A percentile compares a stretch with the other conserved stretches of the same genome.
These are phyloP conservation scores for Netelia inedita DNA, from an alignment of 2,888 invertebrate species.

Conservation along the genomic window DNA sequence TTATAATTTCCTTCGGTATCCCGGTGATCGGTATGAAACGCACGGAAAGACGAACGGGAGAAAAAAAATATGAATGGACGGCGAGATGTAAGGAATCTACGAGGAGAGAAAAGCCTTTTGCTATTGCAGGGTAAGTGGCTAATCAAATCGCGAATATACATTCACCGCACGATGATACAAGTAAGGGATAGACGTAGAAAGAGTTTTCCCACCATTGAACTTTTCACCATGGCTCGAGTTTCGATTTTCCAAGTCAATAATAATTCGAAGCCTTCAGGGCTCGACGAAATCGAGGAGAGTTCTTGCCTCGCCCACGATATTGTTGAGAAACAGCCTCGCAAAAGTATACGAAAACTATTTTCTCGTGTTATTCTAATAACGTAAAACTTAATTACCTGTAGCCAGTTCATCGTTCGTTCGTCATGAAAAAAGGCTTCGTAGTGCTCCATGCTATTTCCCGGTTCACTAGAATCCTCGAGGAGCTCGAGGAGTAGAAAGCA, in stretches of 20 bases:
- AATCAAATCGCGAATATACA: conserved; percentile 64
- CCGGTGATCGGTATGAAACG: conserved; percentile 33
- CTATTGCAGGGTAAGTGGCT: conserved; percentile 61
- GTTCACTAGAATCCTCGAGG: conserved; percentile 22
- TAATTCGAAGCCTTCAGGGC: conserved; percentile 71
- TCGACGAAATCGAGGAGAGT: conserved; percentile 43
- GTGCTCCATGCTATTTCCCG: conserved; percentile 29
- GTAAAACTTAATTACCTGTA: conserved; percentile 74
- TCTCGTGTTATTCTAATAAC: conserved; percentile 72
- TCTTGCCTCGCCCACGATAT: conserved; percentile 72
- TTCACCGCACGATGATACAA: conserved; percentile 44
- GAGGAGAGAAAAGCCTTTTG: conserved; percentile 18
- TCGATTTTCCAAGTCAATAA: conserved; percentile 63
- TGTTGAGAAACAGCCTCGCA: conserved; percentile 70
- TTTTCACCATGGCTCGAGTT: conserved; percentile 27
- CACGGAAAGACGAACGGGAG: conserved; percentile 49
- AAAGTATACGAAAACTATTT: background rate
- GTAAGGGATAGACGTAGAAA: conserved; percentile 23
- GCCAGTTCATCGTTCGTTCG: conserved; percentile 53
- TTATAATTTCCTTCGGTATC: conserved; percentile 49
- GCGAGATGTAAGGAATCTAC: conserved; percentile 46
- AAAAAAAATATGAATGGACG: conserved; percentile 55
- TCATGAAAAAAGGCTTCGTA: background rate
- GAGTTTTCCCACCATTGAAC: conserved; percentile 45
- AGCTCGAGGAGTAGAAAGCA: conserved; percentile 22